phyloP scores from a whole-genome alignment of 2,888 invertebrate species.

The Penaeus monodon region DNA sequence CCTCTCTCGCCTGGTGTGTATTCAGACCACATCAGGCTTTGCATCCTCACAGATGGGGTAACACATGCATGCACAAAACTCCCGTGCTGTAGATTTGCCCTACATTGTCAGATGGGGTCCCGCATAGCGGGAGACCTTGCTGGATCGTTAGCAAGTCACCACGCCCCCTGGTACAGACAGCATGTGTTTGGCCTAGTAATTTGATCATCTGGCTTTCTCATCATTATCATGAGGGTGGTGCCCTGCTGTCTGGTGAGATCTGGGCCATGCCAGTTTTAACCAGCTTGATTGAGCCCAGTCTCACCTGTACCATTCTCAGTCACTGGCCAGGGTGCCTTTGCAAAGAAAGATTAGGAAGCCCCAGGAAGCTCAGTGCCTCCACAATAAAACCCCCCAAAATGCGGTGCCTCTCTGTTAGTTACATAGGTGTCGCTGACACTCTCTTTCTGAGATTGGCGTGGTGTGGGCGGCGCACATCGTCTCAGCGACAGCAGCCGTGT shows the following conservation, averaged over 20 bases:
- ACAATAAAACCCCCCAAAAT: conserved; percentile 60
- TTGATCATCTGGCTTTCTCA: conserved; percentile 61
- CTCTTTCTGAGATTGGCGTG: conserved; percentile 61
- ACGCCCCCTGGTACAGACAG: conserved; percentile 33
- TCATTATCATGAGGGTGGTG: conserved; percentile 53
- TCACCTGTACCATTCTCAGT: conserved; percentile 52
- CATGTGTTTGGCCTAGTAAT: conserved; percentile 59
- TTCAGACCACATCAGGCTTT: conserved; percentile 56
- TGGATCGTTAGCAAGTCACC: conserved; percentile 8
- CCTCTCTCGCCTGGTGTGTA: conserved; percentile 60
- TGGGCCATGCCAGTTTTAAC: conserved; percentile 30
- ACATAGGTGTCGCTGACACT: conserved; percentile 62
- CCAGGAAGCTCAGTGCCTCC: conserved; percentile 39
- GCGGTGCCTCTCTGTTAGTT: conserved; percentile 63
- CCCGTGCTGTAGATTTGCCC: not conserved
- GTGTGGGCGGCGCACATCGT: conserved; percentile 55
- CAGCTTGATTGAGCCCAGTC: conserved; percentile 42
- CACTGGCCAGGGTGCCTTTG: conserved; percentile 43
- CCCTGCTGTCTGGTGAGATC: conserved; percentile 44
- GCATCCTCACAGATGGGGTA: conserved; percentile 61
- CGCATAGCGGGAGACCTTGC: not conserved
- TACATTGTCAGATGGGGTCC: too few species aligned
- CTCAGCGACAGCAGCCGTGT: conserved; percentile 53
- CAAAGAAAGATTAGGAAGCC: conserved; percentile 46
- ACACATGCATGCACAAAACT: conserved; percentile 52